These are phyloP conservation scores for Tricholaema leucomelas DNA, from an alignment of 2,113 vertebrate species.

Conservation along the genomic window DNA sequence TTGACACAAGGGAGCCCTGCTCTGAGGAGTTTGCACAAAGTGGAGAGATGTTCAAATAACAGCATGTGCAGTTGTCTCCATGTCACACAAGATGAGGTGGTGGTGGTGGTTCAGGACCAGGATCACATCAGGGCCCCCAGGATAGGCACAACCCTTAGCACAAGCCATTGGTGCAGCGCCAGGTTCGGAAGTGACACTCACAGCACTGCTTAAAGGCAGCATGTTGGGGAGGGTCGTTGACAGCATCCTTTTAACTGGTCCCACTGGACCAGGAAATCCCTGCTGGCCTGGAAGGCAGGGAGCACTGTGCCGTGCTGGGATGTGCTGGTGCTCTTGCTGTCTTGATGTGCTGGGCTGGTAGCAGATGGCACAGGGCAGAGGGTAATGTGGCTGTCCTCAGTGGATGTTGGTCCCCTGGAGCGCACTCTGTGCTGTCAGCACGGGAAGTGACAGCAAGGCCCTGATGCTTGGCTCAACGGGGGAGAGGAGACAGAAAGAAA, in stretches of 20 bases:
- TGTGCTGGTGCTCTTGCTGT: not conserved
- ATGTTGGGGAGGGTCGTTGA: not conserved
- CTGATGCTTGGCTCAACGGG: not conserved
- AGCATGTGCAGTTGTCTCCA: too few relatives aligned
- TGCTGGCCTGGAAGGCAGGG: not conserved
- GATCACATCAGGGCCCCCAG: too few relatives aligned
- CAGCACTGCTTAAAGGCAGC: not conserved
- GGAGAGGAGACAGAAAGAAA: not conserved
- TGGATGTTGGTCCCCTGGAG: not conserved
- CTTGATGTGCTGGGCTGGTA: constrained; percentile 13
- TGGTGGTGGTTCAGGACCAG: too few relatives aligned
- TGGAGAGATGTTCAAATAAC: too few relatives aligned
- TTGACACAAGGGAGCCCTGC: too few relatives aligned
- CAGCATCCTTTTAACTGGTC: not conserved
- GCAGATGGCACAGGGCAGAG: constrained; percentile 60
- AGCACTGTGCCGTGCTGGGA: not conserved
- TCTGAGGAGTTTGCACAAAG: too few relatives aligned
- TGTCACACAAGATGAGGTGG: too few relatives aligned
- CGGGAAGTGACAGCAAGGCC: not conserved
- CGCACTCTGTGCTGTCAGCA: not conserved
- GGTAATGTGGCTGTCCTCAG: constrained; percentile 26
- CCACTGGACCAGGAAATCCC: not conserved
- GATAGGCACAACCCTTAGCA: not conserved
- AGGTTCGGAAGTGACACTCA: not conserved
- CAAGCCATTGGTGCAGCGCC: accelerated